These are phyloP conservation scores for Akabosia matsudoensis DNA, from an alignment of 1,140 invertebrate genomes.

Conservation along the genomic window DNA sequence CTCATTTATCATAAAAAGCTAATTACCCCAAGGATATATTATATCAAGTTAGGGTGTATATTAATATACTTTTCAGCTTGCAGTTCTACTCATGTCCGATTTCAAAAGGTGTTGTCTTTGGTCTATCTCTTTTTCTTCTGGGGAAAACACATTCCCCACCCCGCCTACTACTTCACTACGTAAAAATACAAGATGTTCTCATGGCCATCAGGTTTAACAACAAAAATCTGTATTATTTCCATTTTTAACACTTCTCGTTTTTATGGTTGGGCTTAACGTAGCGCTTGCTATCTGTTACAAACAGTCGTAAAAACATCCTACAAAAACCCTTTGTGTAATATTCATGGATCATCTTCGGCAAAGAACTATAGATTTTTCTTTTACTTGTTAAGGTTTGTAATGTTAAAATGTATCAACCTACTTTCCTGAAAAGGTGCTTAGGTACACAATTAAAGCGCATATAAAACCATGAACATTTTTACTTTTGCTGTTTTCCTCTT, in stretches of 20 bases:
- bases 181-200: no score
- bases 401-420: not conserved
- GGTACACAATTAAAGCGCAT: not conserved
- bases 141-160: not conserved
- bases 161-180: constrained; percentile 2
- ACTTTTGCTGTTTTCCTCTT: not conserved
- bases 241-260: constrained; percentile 8
- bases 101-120: not conserved
- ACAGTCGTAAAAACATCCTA: not conserved
- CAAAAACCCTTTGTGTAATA: not conserved
- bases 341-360: not conserved
- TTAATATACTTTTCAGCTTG: not conserved
- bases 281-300: not conserved
- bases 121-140: not conserved
- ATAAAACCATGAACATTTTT: not conserved
- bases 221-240: constrained; percentile 6
- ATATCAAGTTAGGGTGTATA: not conserved
- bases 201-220: not conserved
- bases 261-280: not conserved
- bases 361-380: no score
- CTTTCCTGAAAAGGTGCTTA: not conserved
- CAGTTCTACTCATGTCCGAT: not conserved
- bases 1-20: constrained; percentile 19
- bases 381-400: no score
- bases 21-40: constrained; percentile 7